A percentile compares a stretch with the other conserved stretches of the same genome.
These are phyloP conservation scores for Melopsittacus undulatus DNA, from an alignment of 2,797 vertebrate species.

Conservation along the genomic window DNA sequence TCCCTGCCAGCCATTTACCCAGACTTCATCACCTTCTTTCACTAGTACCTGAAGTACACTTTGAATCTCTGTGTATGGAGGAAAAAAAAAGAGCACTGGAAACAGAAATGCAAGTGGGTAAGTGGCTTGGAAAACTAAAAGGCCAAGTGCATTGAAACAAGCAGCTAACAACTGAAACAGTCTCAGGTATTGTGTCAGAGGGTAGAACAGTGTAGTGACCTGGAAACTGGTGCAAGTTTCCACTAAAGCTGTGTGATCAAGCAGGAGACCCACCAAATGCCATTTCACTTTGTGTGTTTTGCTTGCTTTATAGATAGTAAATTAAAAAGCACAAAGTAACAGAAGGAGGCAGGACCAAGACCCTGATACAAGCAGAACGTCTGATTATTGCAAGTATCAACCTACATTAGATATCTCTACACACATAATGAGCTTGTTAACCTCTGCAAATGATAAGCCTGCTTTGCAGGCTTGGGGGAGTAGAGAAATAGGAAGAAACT, in stretches of 20 bases:
- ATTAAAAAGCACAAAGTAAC: neutral
- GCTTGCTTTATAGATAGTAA: neutral
- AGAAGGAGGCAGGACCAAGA: neutral
- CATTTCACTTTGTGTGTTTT: neutral
- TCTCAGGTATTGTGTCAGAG: neutral
- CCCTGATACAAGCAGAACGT: neutral
- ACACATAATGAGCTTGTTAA: neutral
- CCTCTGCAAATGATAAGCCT: neutral
- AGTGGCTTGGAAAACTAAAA: neutral
- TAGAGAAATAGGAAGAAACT: neutral
- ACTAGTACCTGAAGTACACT: neutral
- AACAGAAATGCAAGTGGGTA: neutral
- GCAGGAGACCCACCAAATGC: neutral
- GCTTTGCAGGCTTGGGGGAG: neutral
- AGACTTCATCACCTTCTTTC: neutral
- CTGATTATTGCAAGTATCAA: neutral
- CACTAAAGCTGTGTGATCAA: neutral
- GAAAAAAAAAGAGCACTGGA: neutral
- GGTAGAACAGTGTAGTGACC: neutral
- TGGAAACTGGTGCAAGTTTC: neutral
- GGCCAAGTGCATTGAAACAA: neutral
- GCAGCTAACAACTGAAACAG: neutral
- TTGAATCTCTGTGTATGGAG: neutral
- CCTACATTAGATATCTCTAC: neutral
- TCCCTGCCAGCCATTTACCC: neutral